These are phyloP conservation scores for Cheilosia pagana DNA, from an alignment of 2,888 invertebrate genomes.

Conservation along the genomic window DNA sequence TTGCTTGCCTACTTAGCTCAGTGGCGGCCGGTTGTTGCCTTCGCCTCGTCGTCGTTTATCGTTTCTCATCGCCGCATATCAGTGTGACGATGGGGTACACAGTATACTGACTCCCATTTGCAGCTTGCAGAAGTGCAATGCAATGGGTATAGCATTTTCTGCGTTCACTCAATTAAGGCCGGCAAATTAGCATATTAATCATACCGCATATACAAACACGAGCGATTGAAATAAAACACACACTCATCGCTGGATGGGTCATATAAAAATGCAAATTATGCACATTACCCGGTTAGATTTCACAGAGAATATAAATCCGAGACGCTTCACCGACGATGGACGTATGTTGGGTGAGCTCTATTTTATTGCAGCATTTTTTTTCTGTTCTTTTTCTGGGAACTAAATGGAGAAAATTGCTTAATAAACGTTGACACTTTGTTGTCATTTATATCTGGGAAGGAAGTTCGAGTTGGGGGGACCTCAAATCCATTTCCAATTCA, in stretches of 20 bases:
- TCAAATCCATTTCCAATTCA: background rate
- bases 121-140: conserved; percentile 37
- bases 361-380: background rate
- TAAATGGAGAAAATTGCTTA: conserved; percentile 35
- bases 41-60: conserved; percentile 30
- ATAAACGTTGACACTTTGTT: conserved; percentile 34
- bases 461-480: background rate
- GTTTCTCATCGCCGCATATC: conserved; percentile 55
- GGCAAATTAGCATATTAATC: conserved; percentile 72
- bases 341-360: conserved; percentile 1
- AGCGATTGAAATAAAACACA: conserved; percentile 34
- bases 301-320: conserved; percentile 55
- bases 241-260: conserved; percentile 38
- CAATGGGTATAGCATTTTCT: conserved; percentile 50
- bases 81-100: conserved; percentile 50
- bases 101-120: conserved; percentile 11
- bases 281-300: conserved; percentile 50
- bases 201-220: conserved; percentile 32
- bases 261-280: conserved; percentile 50
- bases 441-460: conserved; percentile 18
- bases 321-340: conserved; percentile 12
- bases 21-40: conserved; percentile 31
- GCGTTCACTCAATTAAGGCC: conserved; percentile 74
- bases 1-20: conserved; percentile 41
- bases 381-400: conserved; percentile 38